Evolutionary conservation across 2,888 invertebrate genomes (phyloP), one percentile per base, ranked within the genome.

Genomic region (Teinopalpus imperialis): DNA sequence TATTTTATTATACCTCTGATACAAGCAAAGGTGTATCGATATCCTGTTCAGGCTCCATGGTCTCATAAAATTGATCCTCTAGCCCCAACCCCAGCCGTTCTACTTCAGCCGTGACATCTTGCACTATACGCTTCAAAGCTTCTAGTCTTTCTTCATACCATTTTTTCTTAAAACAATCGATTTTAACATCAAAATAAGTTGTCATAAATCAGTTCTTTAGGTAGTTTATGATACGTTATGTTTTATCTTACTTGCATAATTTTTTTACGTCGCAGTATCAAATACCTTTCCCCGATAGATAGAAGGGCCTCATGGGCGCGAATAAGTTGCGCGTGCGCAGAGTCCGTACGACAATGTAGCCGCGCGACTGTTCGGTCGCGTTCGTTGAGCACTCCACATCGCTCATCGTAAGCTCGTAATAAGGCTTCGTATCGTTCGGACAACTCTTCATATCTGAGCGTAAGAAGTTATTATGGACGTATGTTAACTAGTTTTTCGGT

Each of bases 391-490:
- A 59, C 57, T 2, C 48, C 49, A 50, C 76, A 72, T 12, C 74
- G 75, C 10, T 75, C 70, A 21, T 81, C 69, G 56, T 79, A 81
- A 0, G 69, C 71, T 56, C 64, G 65, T 0, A 82, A 57, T 0
- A 87, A 63, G 0, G 69, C 51, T 44, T 72, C 68, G 58, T 86
- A 85, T 2, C 78, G 76, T 44, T 78, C 80, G 1, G 75, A 73
- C 20, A 88, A 56, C 47, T 85, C 80, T 60, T 86, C 82, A 48
- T 85, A 86, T 51, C 87, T 87, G 27, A 1, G n/a, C n/a, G n/a
- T n/a, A n/a, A n/a, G n/a, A n/a, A n/a, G n/a, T n/a, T n/a, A n/a
- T n/a, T n/a, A n/a, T n/a, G n/a, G n/a, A n/a, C n/a, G n/a, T n/a
- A n/a, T n/a, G n/a, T n/a, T n/a, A n/a, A n/a, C n/a, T n/a, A n/a